phyloP scores from a whole-genome alignment of 2,113 vertebrate species.

The Calidris pugnax region DNA sequence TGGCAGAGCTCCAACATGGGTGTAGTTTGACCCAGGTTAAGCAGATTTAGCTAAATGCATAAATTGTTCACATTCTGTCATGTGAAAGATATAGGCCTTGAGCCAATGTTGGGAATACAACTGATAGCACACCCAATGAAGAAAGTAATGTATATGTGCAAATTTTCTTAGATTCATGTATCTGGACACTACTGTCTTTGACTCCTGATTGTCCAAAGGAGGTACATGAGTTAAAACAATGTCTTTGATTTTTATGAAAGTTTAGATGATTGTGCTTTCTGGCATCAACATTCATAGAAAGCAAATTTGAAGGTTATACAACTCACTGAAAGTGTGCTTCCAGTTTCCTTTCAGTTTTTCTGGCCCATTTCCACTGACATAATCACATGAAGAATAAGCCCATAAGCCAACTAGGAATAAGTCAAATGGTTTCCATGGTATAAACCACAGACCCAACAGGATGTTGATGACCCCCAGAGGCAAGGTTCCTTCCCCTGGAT shows the following conservation, averaged over 20 bases:
- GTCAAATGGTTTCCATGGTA: background rate
- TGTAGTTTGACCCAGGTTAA: constrained; percentile 23
- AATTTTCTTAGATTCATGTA: background rate
- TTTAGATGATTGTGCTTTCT: background rate
- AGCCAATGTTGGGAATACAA: background rate
- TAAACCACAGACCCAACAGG: background rate
- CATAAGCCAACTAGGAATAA: background rate
- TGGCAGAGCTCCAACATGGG: constrained; percentile 26
- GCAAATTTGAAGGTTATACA: background rate
- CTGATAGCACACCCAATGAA: background rate
- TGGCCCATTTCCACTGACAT: background rate
- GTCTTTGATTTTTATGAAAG: background rate
- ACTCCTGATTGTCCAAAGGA: background rate
- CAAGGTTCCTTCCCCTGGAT: background rate
- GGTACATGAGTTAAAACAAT: background rate
- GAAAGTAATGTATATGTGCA: background rate
- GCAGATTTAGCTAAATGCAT: constrained; percentile 44
- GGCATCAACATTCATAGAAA: background rate
- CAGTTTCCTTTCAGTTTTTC: background rate
- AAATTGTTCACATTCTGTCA: constrained; percentile 52
- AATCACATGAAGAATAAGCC: background rate
- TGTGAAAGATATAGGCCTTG: constrained; percentile 7
- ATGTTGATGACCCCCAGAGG: background rate
- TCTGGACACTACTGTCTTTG: background rate
- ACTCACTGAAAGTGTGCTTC: background rate